Percentiles rank a stretch among this genome's conserved stretches.
Conservation (phyloP, 2,888 invertebrate species). For the Noctua fimbriata region DNA sequence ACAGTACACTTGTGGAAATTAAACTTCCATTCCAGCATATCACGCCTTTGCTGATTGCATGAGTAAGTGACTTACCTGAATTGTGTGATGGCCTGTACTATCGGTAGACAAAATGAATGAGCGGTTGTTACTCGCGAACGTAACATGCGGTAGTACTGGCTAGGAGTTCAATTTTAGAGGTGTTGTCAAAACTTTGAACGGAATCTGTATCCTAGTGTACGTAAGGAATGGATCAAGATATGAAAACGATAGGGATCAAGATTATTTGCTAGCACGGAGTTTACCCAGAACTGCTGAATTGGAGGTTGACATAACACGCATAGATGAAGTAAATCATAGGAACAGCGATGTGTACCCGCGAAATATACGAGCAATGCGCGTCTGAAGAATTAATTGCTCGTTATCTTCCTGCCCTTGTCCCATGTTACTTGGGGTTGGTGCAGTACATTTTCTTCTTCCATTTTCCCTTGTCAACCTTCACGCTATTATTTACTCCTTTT, state of each 20-base stretch:
- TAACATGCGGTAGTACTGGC: slow-evolving; percentile 22
- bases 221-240: background rate
- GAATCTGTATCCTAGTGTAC: slow-evolving; percentile 4
- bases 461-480: too few species aligned
- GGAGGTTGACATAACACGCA: background rate
- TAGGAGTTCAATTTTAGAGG: background rate
- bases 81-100: background rate
- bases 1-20: slow-evolving; percentile 14
- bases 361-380: slow-evolving; percentile 10
- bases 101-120: background rate
- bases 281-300: slow-evolving; percentile 16
- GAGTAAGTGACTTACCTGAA: too few species aligned
- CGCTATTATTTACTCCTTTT: too few species aligned
- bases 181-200: slow-evolving; percentile 7
- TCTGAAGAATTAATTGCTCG: background rate
- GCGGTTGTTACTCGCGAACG: background rate
- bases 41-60: too few species aligned
- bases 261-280: slow-evolving; percentile 6
- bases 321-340: slow-evolving; percentile 11
- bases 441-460: too few species aligned
- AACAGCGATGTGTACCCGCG: slow-evolving; percentile 18
- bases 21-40: background rate
- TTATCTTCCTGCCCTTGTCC: too few species aligned
- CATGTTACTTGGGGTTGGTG: too few species aligned
- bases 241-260: background rate